Conservation (phyloP, 1,140 invertebrate genomes). For the Atopsyche davidsoni region DNA sequence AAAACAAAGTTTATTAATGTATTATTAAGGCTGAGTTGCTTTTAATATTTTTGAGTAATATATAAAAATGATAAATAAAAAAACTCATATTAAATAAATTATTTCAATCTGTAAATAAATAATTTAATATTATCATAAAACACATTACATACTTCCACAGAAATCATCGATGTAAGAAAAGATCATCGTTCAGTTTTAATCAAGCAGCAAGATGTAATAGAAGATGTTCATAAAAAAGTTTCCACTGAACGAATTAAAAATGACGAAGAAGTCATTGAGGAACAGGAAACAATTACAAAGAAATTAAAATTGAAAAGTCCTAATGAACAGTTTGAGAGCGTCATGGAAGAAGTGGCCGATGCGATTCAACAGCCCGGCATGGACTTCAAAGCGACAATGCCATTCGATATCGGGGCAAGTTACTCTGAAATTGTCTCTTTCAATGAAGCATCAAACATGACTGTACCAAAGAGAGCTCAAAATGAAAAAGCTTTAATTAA, state of each 20-base stretch:
- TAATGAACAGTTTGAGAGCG: slow-evolving; percentile 2
- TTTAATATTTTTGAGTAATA: too few relatives aligned
- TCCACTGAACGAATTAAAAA: slow-evolving; percentile 34
- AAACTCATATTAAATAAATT: background rate
- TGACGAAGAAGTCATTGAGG: slow-evolving; percentile 36
- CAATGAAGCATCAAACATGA: slow-evolving; percentile 47
- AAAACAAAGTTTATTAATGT: too few relatives aligned
- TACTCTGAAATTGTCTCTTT: slow-evolving; percentile 45
- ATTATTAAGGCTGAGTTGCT: too few relatives aligned
- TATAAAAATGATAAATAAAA: too few relatives aligned
- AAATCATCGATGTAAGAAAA: slow-evolving; percentile 41
- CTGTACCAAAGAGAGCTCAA: slow-evolving; percentile 37
- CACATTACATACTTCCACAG: slow-evolving; percentile 44
- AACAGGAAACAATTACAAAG: slow-evolving; percentile 5
- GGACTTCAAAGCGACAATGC: slow-evolving; percentile 11
- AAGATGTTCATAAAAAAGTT: slow-evolving; percentile 21
- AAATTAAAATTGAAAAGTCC: slow-evolving; percentile 4
- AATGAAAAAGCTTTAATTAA: slow-evolving; percentile 49
- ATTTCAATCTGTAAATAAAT: background rate
- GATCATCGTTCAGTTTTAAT: slow-evolving; percentile 23
- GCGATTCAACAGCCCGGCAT: slow-evolving; percentile 7
- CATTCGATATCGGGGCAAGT: slow-evolving; percentile 13
- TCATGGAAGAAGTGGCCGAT: slow-evolving; percentile 2
- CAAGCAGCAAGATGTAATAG: background rate
- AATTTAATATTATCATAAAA: slow-evolving; percentile 3